phyloP scores from a whole-genome alignment of 2,113 vertebrate species.

The Nerophis ophidion region DNA sequence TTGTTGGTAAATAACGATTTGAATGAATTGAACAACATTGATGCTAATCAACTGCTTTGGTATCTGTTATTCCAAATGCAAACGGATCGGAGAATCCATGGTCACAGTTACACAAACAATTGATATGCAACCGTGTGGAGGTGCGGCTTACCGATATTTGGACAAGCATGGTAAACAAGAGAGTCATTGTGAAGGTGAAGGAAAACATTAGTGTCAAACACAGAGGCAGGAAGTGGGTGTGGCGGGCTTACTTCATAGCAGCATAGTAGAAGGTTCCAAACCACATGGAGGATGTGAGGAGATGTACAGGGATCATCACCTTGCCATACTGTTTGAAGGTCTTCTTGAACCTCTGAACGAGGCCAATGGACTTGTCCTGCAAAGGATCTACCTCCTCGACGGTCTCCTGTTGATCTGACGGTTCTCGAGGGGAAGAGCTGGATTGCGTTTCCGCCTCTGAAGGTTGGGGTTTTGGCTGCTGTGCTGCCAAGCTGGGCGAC shows the following conservation, averaged over 20 bases:
- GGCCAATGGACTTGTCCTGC: constrained; percentile 87
- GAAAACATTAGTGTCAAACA: too few relatives aligned
- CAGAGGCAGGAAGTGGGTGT: too few relatives aligned
- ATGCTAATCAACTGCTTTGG: too few relatives aligned
- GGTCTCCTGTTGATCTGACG: constrained; percentile 5
- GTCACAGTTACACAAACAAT: too few relatives aligned
- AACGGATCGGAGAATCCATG: too few relatives aligned
- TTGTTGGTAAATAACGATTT: too few relatives aligned
- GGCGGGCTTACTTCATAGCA: constrained; percentile 85
- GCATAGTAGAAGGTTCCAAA: constrained; percentile 95
- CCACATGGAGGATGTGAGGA: constrained; percentile 89
- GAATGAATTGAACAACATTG: too few relatives aligned
- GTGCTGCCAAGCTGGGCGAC: constrained; percentile 28
- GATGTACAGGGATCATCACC: constrained; percentile 93
- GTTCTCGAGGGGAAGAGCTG: constrained; percentile 7
- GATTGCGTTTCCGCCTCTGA: constrained; percentile 17
- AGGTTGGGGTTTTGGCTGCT: constrained; percentile 38
- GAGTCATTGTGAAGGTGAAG: too few relatives aligned
- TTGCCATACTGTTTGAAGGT: constrained; percentile 97
- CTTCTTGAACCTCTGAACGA: constrained; percentile 90
- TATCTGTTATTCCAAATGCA: too few relatives aligned
- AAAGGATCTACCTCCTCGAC: constrained; percentile 78
- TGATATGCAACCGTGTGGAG: too few relatives aligned
- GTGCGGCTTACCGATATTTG: too few relatives aligned
- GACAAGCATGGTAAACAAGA: too few relatives aligned